phyloP scores from a whole-genome alignment of 35 echinoderm and acorn worm species.

The Lytechinus variegatus region DNA sequence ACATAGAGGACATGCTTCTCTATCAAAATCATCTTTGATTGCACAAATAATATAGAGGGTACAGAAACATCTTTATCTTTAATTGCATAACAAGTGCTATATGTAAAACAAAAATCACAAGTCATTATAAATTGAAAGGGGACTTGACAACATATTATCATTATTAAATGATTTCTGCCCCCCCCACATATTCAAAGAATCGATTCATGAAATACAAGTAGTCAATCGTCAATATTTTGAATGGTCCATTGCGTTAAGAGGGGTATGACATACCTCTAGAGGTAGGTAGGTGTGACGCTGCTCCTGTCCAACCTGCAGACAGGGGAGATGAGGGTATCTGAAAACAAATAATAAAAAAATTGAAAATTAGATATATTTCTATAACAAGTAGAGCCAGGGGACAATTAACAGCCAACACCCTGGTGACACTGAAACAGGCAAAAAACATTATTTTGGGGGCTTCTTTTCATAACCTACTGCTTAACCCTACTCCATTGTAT shows the following conservation, averaged over 20 bases:
- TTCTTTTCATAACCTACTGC: no score
- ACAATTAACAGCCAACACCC: no score
- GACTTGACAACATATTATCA: no score
- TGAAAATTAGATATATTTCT: background rate
- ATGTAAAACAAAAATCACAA: background rate
- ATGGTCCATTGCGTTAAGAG: background rate
- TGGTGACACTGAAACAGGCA: no score
- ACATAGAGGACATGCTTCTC: background rate
- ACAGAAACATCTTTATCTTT: background rate
- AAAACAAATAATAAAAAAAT: background rate
- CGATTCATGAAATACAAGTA: no score
- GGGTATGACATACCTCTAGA: constrained; percentile 68
- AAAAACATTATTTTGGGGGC: no score
- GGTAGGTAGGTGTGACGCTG: constrained; percentile 97
- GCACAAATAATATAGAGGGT: background rate
- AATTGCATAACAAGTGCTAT: no score
- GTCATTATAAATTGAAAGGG: background rate
- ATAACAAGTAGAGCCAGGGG: no score
- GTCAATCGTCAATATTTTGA: background rate
- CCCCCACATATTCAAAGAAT: no score
- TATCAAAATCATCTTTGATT: background rate
- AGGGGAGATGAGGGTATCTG: constrained; percentile 94
- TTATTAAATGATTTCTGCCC: no score
- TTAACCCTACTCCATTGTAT: no score
- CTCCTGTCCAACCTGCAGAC: constrained; percentile 98